phyloP scores from a whole-genome alignment of 1,140 invertebrate species.

The Idris sp. region DNA sequence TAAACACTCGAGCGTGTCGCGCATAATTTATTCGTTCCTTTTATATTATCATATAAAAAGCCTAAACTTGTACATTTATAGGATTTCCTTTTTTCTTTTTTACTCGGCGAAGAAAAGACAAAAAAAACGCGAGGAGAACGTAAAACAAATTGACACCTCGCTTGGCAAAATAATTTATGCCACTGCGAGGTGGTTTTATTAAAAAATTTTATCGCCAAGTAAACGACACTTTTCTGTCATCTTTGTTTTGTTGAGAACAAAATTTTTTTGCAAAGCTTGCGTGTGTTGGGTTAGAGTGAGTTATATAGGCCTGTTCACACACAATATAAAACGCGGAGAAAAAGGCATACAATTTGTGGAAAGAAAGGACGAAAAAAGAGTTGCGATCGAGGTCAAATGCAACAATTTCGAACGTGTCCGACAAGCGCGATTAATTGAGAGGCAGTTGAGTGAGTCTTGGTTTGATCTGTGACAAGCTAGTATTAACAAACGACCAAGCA shows the following conservation, averaged over 20 bases:
- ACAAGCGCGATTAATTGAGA: constrained; percentile 66
- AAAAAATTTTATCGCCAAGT: constrained; percentile 1
- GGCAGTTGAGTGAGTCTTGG: constrained; percentile 58
- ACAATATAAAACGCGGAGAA: constrained; percentile 9
- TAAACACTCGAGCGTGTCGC: constrained; percentile 46
- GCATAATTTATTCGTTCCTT: constrained; percentile 57
- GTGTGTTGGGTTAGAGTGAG: too few relatives aligned
- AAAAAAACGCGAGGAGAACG: not conserved
- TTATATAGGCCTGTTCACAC: too few relatives aligned
- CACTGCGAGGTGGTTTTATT: constrained; percentile 5
- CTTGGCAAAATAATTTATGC: constrained; percentile 5
- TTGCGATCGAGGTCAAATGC: constrained; percentile 41
- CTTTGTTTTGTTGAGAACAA: too few relatives aligned
- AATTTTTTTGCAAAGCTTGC: too few relatives aligned
- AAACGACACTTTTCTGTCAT: too few relatives aligned
- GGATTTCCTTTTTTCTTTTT: constrained; percentile 29
- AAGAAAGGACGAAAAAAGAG: constrained; percentile 30
- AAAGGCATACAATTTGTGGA: constrained; percentile 8
- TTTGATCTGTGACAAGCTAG: constrained; percentile 65
- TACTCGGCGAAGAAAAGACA: constrained; percentile 2
- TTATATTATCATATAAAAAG: constrained; percentile 60
- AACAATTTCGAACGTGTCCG: constrained; percentile 52
- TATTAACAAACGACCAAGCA: constrained; percentile 65
- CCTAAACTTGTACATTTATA: constrained; percentile 55
- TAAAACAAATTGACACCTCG: constrained; percentile 1